Evolutionary conservation across 2,797 vertebrate genomes (phyloP).

Genomic region (Tragelaphus eurycerus): DNA sequence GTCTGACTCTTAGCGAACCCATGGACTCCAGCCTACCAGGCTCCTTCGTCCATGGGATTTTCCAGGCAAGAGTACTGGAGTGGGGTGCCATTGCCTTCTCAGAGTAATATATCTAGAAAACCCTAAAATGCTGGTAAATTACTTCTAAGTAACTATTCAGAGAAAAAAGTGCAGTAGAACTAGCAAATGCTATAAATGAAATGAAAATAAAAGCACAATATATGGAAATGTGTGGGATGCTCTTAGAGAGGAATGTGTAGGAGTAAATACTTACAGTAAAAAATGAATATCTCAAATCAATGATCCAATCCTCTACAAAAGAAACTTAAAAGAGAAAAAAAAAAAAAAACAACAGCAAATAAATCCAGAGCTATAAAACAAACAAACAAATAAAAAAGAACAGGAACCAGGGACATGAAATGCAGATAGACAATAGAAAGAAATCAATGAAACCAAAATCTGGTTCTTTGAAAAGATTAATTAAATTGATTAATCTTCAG

Average conservation of each 20-base stretch:
- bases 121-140: background rate
- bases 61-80: too few species aligned
- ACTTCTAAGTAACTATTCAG: background rate
- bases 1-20: too few species aligned
- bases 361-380: background rate
- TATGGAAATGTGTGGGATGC: background rate
- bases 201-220: background rate
- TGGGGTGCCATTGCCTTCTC: too few species aligned
- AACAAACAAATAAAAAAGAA: background rate
- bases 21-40: too few species aligned
- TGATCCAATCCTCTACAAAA: background rate
- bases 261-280: background rate
- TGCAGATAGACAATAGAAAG: background rate
- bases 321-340: background rate
- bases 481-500: background rate
- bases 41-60: too few species aligned
- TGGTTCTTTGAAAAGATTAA: background rate
- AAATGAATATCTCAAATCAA: background rate
- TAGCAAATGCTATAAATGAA: background rate
- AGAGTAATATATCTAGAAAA: background rate
- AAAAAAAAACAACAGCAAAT: background rate
- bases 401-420: background rate
- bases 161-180: background rate
- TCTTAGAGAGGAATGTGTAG: background rate
- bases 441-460: background rate